Percentiles rank a stretch among this genome's conserved stretches.
Evolutionary conservation across 2,888 invertebrate genomes (phyloP).

Genomic region (Hirtodrosophila histrioides): DNA sequence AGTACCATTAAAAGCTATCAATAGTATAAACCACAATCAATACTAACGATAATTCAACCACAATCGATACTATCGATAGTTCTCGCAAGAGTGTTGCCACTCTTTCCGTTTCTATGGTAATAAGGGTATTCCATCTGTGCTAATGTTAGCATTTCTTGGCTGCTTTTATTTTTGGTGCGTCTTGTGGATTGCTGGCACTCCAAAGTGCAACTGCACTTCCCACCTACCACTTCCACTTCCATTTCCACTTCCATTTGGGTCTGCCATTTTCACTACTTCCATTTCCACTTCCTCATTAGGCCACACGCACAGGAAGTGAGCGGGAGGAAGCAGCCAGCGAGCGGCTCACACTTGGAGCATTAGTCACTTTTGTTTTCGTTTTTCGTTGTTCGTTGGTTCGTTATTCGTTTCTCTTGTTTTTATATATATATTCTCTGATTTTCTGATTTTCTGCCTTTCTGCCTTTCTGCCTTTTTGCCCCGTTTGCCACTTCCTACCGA

Average conservation of each 20-base stretch:
- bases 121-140: too few species aligned
- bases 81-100: too few species aligned
- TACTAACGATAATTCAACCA: too few species aligned
- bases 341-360: constrained; percentile 58
- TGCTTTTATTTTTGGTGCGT: constrained; percentile 33
- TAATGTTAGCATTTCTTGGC: not conserved
- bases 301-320: constrained; percentile 74
- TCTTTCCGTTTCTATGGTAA: too few species aligned
- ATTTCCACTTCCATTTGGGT: constrained; percentile 12
- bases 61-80: too few species aligned
- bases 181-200: constrained; percentile 39
- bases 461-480: constrained; percentile 7
- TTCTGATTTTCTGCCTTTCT: constrained; percentile 1
- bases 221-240: constrained; percentile 16
- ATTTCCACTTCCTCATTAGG: constrained; percentile 71
- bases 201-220: constrained; percentile 55
- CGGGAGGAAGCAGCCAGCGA: constrained; percentile 49
- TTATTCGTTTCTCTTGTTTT: constrained; percentile 7
- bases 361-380: constrained; percentile 78
- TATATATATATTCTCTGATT: not conserved
- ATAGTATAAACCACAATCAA: too few species aligned
- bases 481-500: constrained; percentile 33
- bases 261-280: constrained; percentile 23
- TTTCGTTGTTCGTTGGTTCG: constrained; percentile 16
- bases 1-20: too few species aligned